A percentile compares a stretch with the other conserved stretches of the same genome.
Conservation (phyloP, 2,113 vertebrate species). For the Pampusana beccarii region DNA sequence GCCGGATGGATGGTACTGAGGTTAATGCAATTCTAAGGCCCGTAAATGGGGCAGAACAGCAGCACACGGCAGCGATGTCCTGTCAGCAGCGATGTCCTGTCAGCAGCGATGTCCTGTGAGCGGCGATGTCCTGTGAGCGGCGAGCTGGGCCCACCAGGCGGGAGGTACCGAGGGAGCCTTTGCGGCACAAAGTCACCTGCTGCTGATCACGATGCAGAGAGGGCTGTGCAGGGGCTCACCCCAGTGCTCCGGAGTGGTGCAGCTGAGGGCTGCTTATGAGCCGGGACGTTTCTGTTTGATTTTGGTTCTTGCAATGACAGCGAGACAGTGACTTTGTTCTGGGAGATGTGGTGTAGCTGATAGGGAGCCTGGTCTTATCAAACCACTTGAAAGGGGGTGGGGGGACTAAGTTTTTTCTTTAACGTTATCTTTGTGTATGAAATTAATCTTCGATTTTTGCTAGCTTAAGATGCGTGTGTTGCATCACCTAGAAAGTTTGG, state of each 20-base stretch:
- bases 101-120: background rate
- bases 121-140: background rate
- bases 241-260: background rate
- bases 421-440: background rate
- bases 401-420: background rate
- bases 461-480: background rate
- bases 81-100: accelerated
- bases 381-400: background rate
- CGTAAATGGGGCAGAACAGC: background rate
- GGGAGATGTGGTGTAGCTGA: background rate
- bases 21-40: background rate
- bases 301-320: background rate
- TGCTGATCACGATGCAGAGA: background rate
- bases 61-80: background rate
- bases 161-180: background rate
- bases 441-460: background rate
- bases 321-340: background rate
- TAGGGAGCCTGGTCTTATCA: too few species aligned
- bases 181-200: background rate
- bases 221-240: background rate
- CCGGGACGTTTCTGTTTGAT: background rate
- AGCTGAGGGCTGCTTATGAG: background rate
- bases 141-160: background rate
- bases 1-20: background rate
- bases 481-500: background rate